Percentiles rank a stretch among this genome's conserved stretches.
These are phyloP conservation scores for Halcyon leucocephala DNA, from an alignment of 2,797 vertebrate species.

Conservation along the genomic window DNA sequence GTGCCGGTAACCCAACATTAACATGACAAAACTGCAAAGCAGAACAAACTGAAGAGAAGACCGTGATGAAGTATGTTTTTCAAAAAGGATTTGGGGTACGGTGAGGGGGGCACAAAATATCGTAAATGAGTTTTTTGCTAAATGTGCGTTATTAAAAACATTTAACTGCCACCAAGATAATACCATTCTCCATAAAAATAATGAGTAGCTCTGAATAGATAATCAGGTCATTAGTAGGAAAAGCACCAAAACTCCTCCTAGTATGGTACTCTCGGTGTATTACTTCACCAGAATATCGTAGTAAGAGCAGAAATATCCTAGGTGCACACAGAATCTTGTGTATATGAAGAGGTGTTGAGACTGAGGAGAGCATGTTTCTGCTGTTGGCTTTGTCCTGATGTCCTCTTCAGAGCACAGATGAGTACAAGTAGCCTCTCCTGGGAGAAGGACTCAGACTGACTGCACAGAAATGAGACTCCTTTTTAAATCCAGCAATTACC, in stretches of 20 bases:
- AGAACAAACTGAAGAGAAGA: not conserved
- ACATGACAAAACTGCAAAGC: not conserved
- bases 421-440: not conserved
- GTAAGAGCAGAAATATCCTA: not conserved
- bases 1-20: not conserved
- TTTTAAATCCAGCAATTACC: not conserved
- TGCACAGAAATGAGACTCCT: not conserved
- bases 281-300: not conserved
- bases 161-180: conserved; percentile 4
- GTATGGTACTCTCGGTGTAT: not conserved
- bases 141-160: not conserved
- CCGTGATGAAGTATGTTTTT: not conserved
- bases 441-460: not conserved
- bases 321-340: not conserved
- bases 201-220: not conserved
- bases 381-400: not conserved
- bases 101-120: not conserved
- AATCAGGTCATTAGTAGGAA: not conserved
- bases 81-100: not conserved
- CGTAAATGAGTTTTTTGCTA: not conserved
- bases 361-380: not conserved
- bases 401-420: not conserved
- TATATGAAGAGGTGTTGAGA: not conserved
- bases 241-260: not conserved
- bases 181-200: conserved; percentile 1